Base-by-base conservation (phyloP, 2,888 invertebrate genomes). In the Pantelozetes paolii region DNA sequence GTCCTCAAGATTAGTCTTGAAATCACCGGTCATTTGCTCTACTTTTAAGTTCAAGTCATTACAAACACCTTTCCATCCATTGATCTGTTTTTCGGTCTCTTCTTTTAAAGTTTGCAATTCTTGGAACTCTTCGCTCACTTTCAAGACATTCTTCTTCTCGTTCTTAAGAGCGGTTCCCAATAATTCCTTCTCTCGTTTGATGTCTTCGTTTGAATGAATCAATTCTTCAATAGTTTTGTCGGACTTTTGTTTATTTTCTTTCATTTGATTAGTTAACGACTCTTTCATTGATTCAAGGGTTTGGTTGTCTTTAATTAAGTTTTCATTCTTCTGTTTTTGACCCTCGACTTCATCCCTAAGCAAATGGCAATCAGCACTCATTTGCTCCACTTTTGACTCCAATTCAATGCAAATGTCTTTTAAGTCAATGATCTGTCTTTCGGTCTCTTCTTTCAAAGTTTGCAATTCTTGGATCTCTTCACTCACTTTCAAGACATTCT, bases 51-150 rank as follows among this genome's bases (percentile, higher is more conserved):
- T n/a, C n/a, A n/a, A n/a, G n/a, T n/a, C n/a, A n/a, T n/a, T n/a
- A n/a, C n/a, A n/a, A n/a, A n/a, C n/a, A n/a, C n/a, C n/a, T n/a
- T n/a, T n/a, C n/a, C 20, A 20, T 8, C 5, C 9, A 36, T 36
- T 36, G 36, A 36, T 36, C 9, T 36, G 36, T 36, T 36, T n/a
- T n/a, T n/a, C n/a, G n/a, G n/a, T n/a, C n/a, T n/a, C n/a, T n/a
- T n/a, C n/a, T n/a, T n/a, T n/a, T n/a, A n/a, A n/a, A n/a, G n/a
- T 48, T 18, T 54, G 54, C 54, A 54, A 8, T 54, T 54, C 54
- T 54, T 54, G 23, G 8, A 54, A 2, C 54, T 54, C 54, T 54
- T 54, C 26, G 23, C 23, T 54, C 3, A 23, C 54, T 20, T 54
- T 18, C 54, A 54, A 54, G 3, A 8, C 26, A 6, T 54, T 54